Base-by-base conservation (phyloP, 1,140 invertebrate genomes). In the Caenorhabditis remanei region DNA sequence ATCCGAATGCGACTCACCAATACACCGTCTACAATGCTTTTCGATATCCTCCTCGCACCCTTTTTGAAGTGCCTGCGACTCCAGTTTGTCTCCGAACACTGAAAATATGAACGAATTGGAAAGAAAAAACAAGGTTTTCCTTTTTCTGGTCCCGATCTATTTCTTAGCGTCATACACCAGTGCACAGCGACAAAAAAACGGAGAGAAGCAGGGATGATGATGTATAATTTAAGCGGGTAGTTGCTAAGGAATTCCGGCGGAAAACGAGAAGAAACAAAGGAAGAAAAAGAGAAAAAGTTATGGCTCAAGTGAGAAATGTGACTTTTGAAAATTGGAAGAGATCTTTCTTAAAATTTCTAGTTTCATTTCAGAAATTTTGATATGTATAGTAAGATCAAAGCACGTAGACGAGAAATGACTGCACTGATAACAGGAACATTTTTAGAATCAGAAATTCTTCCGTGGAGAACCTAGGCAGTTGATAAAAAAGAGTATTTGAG, bases 1-100 rank as follows among this genome's bases (percentile, higher is more conserved):
- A 16, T 40, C 1, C 8, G 19, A 71, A n/a, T n/a, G n/a, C 6
- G 21, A 71, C 71, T 24, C 16, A 79, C 71, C 71, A 21, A 79
- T 48, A 41, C 71, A 79, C 71, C 71, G 71, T 24, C 71, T 50
- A 53, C 71, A 79, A 79, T 79, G 71, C 71, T 79, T 79, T 19
- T 79, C 71, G 46, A 79, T 79, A 21, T 79, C 71, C 71, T 79
- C 71, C 71, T 79, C 71, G 46, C 71, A 79, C 46, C 71, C 71
- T 79, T 79, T 79, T 50, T 79, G 71, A 9, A 79, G 46, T 11
- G 46, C 46, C 46, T 79, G 71, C 13, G 71, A 79, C 71, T 79
- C 71, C 71, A 79, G 71, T 41, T 79, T 79, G 71, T 50, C 71
- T 48, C 46, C 46, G 71, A 79, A 79, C 71, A 79, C 71, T 79